Conservation (phyloP, 2,113 vertebrate genomes). For the Macroglossus sobrinus region DNA sequence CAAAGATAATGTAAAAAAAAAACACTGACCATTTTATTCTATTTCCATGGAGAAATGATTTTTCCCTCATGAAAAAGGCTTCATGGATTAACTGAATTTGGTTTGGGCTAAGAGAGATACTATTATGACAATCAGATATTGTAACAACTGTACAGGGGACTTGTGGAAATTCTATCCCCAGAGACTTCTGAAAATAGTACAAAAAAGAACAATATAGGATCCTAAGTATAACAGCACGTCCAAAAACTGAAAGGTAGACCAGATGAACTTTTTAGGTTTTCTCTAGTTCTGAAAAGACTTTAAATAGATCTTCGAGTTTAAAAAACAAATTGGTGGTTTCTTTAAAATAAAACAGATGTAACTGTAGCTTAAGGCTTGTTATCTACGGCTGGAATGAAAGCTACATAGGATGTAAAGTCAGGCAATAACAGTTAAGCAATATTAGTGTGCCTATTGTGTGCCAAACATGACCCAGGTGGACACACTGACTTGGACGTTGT, state of each 20-base stretch:
- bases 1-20: background rate
- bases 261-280: background rate
- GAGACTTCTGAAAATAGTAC: background rate
- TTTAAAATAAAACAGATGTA: slow-evolving; percentile 4
- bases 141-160: background rate
- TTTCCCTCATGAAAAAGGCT: background rate
- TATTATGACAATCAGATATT: background rate
- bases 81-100: background rate
- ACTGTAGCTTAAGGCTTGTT: background rate
- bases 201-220: background rate
- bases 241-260: background rate
- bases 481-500: background rate
- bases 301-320: background rate
- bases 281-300: background rate
- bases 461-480: too few species aligned
- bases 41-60: background rate
- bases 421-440: background rate
- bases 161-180: background rate
- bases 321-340: background rate
- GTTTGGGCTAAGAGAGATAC: background rate
- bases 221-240: background rate
- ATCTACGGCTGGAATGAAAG: background rate
- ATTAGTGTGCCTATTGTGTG: too few species aligned
- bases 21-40: background rate
- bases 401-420: background rate